Evolutionary conservation across 1,140 invertebrate species (phyloP).

Genomic region (Drosophila nebulosa): DNA sequence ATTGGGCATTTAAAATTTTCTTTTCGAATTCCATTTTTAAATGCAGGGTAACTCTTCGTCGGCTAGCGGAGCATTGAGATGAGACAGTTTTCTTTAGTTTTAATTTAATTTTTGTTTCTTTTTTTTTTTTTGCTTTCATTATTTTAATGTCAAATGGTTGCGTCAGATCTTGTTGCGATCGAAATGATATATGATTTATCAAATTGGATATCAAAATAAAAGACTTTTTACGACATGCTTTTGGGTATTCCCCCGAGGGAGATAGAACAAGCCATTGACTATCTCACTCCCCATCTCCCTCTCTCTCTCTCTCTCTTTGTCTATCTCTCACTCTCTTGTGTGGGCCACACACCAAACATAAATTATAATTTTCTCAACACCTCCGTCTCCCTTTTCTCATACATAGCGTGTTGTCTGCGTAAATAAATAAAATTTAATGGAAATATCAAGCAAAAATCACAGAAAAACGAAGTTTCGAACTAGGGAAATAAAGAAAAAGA

Average conservation of each 20-base stretch:
- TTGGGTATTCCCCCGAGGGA: conserved; percentile 55
- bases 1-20: too few relatives aligned
- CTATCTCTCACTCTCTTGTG: background rate
- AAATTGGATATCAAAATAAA: conserved; percentile 61
- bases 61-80: background rate
- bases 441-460: conserved; percentile 48
- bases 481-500: background rate
- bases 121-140: conserved; percentile 52
- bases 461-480: conserved; percentile 38
- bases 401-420: conserved; percentile 29
- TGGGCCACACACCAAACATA: conserved; percentile 60
- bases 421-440: conserved; percentile 70
- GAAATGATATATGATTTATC: conserved; percentile 69
- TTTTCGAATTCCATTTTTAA: too few relatives aligned
- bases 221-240: conserved; percentile 50
- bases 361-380: conserved; percentile 63
- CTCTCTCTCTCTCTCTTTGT: background rate
- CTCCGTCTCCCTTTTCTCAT: background rate
- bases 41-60: background rate
- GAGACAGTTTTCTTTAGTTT: background rate
- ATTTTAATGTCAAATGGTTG: conserved; percentile 60
- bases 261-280: background rate
- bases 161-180: conserved; percentile 59
- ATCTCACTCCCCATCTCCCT: background rate
- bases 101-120: background rate